Base-by-base conservation (phyloP, 1,140 invertebrate genomes). In the Drosophila mayri region DNA sequence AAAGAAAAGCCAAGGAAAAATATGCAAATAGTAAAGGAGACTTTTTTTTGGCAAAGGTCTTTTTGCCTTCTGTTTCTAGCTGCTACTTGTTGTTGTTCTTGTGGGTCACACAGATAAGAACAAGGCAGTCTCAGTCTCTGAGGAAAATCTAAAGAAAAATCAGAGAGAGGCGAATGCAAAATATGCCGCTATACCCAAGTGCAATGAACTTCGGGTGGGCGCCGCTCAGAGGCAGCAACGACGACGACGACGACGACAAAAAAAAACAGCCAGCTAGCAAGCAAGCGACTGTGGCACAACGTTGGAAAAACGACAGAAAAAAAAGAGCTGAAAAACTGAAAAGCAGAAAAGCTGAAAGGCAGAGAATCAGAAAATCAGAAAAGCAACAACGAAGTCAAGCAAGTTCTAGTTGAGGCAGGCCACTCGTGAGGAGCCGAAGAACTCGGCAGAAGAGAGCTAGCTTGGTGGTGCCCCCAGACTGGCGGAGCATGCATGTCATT, bases 391-490 rank as follows among this genome's bases (percentile, higher is more conserved):
- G 73, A 90, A 90, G 80, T 90, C 85, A 88, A 88, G 85, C 81
- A 90, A 90, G 85, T 88, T 88, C 85, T 88, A 88, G 85, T 88
- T 88, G 85, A 90, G 85, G 85, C 85, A 88, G 84, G 35, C 50
- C 8, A 11, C 9, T 55, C 52, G 35, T 25, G 62, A 66, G 49
- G 44, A 30, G 35, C 46, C 62, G 37, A 32, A 41, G 61, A 63
- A 47, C n/a, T 20, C 41, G 35, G 49, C 44, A 25, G 32, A 61
- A 63, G 20, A 68, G 35, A 66, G 35, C 32, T 6, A 63, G n/a
- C 64, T 28, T 47, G 25, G 22, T 6, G 63, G 32, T 44, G 57
- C 10, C 57, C 57, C 43, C 57, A 67, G 67, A 40, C 22, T 47
- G 37, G 22, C 28, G 55, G 38, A 32, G 52, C 35, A 72, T 72